Evolutionary conservation across 2,797 vertebrate species (phyloP).

Genomic region (Lagodon rhomboides): DNA sequence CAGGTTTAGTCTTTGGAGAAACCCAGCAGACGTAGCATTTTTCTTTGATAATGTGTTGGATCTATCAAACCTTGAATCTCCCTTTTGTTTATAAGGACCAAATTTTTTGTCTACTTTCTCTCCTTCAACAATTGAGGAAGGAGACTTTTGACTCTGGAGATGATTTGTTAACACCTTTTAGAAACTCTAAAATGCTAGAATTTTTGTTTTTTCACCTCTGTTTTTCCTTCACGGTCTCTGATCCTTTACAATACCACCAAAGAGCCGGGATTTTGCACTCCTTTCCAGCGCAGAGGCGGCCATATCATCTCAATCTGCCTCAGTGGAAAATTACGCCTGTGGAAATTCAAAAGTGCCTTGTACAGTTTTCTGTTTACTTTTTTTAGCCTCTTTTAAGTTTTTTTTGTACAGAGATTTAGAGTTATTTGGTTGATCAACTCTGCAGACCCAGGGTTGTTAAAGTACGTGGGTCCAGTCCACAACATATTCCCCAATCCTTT

Average conservation of each 20-base stretch:
- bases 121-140: not conserved
- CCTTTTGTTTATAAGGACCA: conserved; percentile 22
- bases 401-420: conserved; percentile 53
- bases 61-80: conserved; percentile 16
- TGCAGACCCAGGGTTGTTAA: conserved; percentile 53
- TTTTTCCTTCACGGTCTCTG: conserved; percentile 69
- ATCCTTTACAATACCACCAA: conserved; percentile 72
- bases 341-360: conserved; percentile 77
- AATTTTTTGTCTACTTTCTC: not conserved
- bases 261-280: conserved; percentile 71
- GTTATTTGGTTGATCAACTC: conserved; percentile 38
- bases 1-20: conserved; percentile 65
- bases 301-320: conserved; percentile 31
- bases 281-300: conserved; percentile 27
- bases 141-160: not conserved
- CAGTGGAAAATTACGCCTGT: conserved; percentile 48
- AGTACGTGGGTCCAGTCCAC: conserved; percentile 28
- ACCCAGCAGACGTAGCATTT: conserved; percentile 84
- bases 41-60: conserved; percentile 31
- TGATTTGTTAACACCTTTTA: conserved; percentile 17
- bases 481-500: not conserved
- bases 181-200: conserved; percentile 61
- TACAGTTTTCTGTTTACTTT: conserved; percentile 54
- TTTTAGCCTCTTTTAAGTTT: conserved; percentile 54
- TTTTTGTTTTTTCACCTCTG: conserved; percentile 52